phyloP scores from a whole-genome alignment of 2,113 vertebrate genomes.

The Spea bombifrons region DNA sequence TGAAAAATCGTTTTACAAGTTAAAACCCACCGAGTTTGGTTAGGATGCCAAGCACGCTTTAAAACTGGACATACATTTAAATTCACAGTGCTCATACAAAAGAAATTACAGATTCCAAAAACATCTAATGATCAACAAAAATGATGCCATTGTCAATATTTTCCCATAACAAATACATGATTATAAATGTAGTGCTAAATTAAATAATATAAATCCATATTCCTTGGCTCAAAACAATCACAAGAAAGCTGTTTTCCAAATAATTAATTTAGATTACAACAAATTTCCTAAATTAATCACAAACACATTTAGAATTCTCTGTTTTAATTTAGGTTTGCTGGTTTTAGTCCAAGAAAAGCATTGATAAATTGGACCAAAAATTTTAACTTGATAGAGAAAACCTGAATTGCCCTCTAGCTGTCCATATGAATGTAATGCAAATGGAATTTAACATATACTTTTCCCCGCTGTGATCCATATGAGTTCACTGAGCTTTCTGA shows the following conservation, averaged over 20 bases:
- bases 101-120: too few relatives aligned
- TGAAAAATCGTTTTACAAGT: too few relatives aligned
- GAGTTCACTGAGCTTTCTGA: slow-evolving; percentile 1
- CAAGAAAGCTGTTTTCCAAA: not conserved
- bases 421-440: slow-evolving; percentile 3
- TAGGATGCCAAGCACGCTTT: too few relatives aligned
- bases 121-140: too few relatives aligned
- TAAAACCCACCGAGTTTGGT: too few relatives aligned
- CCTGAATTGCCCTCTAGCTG: slow-evolving; percentile 1
- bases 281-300: not conserved
- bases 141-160: too few relatives aligned
- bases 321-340: not conserved
- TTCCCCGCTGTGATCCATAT: not conserved
- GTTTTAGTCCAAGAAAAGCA: not conserved
- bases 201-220: too few relatives aligned
- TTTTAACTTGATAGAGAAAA: not conserved
- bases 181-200: not conserved
- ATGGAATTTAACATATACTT: slow-evolving; percentile 3
- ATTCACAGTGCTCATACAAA: not conserved
- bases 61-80: too few relatives aligned
- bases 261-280: not conserved
- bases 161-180: too few relatives aligned
- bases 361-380: not conserved
- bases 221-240: not conserved
- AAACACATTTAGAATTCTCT: not conserved